These are phyloP conservation scores for Agonum fuliginosum DNA, from an alignment of 2,888 invertebrate species.

Conservation along the genomic window DNA sequence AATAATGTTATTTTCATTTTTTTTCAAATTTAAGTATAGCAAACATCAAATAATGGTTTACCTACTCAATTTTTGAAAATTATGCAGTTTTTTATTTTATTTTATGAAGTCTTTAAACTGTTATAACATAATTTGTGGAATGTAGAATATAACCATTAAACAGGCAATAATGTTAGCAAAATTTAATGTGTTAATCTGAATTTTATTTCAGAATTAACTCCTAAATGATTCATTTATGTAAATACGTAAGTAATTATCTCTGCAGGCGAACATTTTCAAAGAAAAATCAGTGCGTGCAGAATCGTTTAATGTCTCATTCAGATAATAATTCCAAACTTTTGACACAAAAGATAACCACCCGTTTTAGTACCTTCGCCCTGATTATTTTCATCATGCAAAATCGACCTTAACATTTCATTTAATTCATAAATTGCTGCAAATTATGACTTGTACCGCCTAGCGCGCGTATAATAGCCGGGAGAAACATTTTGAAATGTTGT, in stretches of 20 bases:
- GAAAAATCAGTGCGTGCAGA: slow-evolving; percentile 1
- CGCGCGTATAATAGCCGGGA: background rate
- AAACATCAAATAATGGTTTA: too few relatives aligned
- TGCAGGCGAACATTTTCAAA: background rate
- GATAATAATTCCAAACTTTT: background rate
- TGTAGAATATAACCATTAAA: background rate
- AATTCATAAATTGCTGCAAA: background rate
- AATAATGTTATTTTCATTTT: too few relatives aligned
- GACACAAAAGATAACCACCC: slow-evolving; percentile 1
- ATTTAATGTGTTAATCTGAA: slow-evolving; percentile 15
- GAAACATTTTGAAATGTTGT: slow-evolving; percentile 13
- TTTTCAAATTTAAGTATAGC: too few relatives aligned
- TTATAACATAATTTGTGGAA: background rate
- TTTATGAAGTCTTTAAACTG: slow-evolving; percentile 9
- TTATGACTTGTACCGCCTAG: background rate
- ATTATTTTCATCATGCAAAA: slow-evolving; percentile 8
- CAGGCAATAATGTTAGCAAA: slow-evolving; percentile 14
- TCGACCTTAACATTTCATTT: slow-evolving; percentile 2
- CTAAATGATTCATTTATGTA: slow-evolving; percentile 32
- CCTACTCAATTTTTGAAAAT: too few relatives aligned
- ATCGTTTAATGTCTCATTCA: background rate
- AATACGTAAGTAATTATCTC: slow-evolving; percentile 11
- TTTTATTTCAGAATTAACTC: slow-evolving; percentile 18
- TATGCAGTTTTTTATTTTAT: background rate
- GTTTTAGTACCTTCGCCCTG: background rate